Percentiles rank a stretch among this genome's conserved stretches.
These are phyloP conservation scores for Callionymus lyra DNA, from an alignment of 2,113 vertebrate species.

Conservation along the genomic window DNA sequence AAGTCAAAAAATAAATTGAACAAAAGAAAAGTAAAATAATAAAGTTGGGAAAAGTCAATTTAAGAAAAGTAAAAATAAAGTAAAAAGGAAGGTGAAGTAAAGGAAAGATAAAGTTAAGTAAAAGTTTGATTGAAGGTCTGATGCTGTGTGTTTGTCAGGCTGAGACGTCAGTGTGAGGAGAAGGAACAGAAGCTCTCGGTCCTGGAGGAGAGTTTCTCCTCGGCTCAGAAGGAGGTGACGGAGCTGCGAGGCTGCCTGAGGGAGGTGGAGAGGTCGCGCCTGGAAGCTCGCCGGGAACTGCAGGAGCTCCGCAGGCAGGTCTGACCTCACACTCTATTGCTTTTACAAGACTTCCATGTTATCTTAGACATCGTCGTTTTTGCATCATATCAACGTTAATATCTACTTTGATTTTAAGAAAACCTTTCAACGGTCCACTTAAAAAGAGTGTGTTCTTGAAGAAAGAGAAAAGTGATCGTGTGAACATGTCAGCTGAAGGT, in stretches of 20 bases:
- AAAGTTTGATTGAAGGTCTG: background rate
- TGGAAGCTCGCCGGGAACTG: slow-evolving; percentile 83
- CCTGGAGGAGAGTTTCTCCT: slow-evolving; percentile 71
- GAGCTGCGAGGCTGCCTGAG: slow-evolving; percentile 78
- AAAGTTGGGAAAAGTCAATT: no score
- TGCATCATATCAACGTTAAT: no score
- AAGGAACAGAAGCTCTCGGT: slow-evolving; percentile 77
- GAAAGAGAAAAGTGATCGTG: background rate
- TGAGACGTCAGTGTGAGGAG: slow-evolving; percentile 80
- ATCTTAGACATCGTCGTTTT: no score
- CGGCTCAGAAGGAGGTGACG: slow-evolving; percentile 68
- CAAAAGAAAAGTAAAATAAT: no score
- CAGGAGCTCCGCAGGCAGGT: slow-evolving; percentile 91
- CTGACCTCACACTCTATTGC: background rate
- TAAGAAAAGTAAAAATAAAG: no score
- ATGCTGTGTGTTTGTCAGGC: slow-evolving; percentile 48
- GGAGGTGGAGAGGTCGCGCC: slow-evolving; percentile 77
- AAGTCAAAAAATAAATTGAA: no score
- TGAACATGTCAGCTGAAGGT: slow-evolving; percentile 74
- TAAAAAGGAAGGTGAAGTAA: no score
- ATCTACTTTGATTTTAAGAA: no score
- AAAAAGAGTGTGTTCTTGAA: background rate
- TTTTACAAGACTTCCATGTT: no score
- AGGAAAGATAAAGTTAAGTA: no score
- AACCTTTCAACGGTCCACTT: no score